phyloP scores from a whole-genome alignment of 2,888 invertebrate genomes.

The Polyploca ridens region DNA sequence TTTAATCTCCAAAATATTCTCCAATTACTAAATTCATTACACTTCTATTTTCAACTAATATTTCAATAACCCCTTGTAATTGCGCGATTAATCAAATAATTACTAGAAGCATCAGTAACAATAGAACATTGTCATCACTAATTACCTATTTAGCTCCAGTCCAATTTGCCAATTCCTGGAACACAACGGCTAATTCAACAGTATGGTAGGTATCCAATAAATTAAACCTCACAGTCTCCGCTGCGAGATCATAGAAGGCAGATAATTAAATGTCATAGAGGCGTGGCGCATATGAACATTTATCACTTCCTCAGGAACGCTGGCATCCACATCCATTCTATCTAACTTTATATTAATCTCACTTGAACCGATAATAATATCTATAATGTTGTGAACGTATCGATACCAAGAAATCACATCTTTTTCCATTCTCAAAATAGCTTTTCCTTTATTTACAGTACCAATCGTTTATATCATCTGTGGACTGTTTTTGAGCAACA shows the following conservation, averaged over 20 bases:
- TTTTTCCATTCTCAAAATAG: not conserved
- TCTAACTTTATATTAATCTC: not conserved
- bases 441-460: not conserved
- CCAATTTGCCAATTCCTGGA: conserved; percentile 10
- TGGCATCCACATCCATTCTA: not conserved
- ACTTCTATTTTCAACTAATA: not conserved
- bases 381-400: not conserved
- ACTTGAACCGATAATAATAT: not conserved
- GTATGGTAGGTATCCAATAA: not conserved
- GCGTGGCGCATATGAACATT: conserved; percentile 21
- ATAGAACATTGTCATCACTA: conserved; percentile 11
- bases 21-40: not conserved
- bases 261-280: conserved; percentile 12
- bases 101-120: conserved; percentile 4
- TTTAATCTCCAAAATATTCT: not conserved
- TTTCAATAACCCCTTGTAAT: conserved; percentile 1
- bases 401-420: not conserved
- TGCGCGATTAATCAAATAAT: conserved; percentile 6
- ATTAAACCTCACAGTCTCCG: conserved; percentile 6
- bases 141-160: conserved; percentile 9
- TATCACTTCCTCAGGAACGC: conserved; percentile 3
- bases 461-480: not conserved
- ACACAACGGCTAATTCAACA: conserved; percentile 2
- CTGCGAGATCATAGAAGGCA: conserved; percentile 11
- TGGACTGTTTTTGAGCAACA: conserved; percentile 7